A percentile compares a stretch with the other conserved stretches of the same genome.
Evolutionary conservation across 2,113 vertebrate genomes (phyloP).

Genomic region (Lepus americanus): DNA sequence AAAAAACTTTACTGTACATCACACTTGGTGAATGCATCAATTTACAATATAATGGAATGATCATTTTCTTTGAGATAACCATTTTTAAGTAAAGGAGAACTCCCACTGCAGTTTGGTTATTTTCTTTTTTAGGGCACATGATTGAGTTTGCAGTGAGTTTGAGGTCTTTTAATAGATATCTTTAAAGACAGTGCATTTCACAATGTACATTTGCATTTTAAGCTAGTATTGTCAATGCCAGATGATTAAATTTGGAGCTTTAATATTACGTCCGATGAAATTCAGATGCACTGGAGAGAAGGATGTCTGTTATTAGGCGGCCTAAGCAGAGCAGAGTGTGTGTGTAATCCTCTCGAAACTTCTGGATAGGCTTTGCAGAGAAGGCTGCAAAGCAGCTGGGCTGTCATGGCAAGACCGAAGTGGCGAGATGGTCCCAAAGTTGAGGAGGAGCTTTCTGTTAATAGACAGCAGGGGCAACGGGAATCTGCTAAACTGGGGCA

Average conservation of each 20-base stretch:
- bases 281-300: constrained; percentile 49
- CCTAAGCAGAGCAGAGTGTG: not conserved
- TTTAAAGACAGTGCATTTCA: constrained; percentile 78
- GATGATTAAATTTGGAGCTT: constrained; percentile 78
- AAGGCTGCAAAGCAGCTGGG: constrained; percentile 29
- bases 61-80: constrained; percentile 84
- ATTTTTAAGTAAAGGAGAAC: constrained; percentile 81
- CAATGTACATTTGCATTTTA: constrained; percentile 60
- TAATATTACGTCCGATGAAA: constrained; percentile 56
- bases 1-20: constrained; percentile 84
- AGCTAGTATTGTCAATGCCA: not conserved
- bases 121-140: constrained; percentile 83
- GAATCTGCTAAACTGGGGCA: constrained; percentile 83
- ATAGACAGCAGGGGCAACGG: constrained; percentile 81
- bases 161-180: constrained; percentile 79
- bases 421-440: constrained; percentile 37
- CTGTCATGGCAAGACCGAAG: not conserved
- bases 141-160: constrained; percentile 76
- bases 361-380: not conserved
- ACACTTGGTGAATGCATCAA: constrained; percentile 85
- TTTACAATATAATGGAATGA: constrained; percentile 80
- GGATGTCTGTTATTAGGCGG: not conserved
- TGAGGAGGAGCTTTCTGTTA: constrained; percentile 79
- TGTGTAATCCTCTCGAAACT: constrained; percentile 13
- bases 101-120: constrained; percentile 78